Evolutionary conservation across 2,797 vertebrate species (phyloP), one percentile per base, ranked within the genome.

Genomic region (Coendou prehensilis): DNA sequence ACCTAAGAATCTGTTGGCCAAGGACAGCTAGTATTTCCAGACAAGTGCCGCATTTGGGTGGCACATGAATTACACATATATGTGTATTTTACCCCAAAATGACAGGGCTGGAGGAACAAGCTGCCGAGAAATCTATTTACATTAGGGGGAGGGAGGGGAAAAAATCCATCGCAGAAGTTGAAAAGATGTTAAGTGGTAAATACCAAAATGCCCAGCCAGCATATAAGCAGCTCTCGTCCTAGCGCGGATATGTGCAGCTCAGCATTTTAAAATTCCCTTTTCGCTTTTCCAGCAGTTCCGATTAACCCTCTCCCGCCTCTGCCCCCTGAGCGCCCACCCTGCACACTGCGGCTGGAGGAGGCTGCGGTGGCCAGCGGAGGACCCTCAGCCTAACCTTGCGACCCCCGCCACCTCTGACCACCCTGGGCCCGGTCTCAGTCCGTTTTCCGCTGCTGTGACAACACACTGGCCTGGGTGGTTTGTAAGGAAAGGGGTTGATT

Each of bases 251-350:
- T 56, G 41, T 81, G n/a, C 81, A 93, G 84, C 85, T 97, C 97
- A 94, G 97, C 97, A 5, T 91, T 97, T 96, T 90, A 88, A 96
- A 87, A 56, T 94, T 88, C 75, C 93, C 93, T 92, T 92, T 90
- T 37, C 80, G 95, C 87, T 94, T 97, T 93, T 91, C 86, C 37
- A 95, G 92, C 75, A 96, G 75, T 89, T 95, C 52, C 71, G 87
- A 59, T 94, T 90, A 97, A 96, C 94, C 80, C 93, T 61, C 82
- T 76, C 79, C 78, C 22, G 57, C 59, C 75, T 50, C 23, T 13
- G 6, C 41, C 84, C 45, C 52, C 22, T 33, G 23, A 45, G 37
- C 73, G 71, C n/a, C 75, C 54, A 81, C 50, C 76, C 54, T 87
- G 20, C 26, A 2, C 18, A n/a, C 33, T 47, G 57, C 22, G 67